Percentiles rank a stretch among this genome's conserved stretches.
Conservation (phyloP, 1,140 invertebrate genomes). For the Apocrypta bakeri region DNA sequence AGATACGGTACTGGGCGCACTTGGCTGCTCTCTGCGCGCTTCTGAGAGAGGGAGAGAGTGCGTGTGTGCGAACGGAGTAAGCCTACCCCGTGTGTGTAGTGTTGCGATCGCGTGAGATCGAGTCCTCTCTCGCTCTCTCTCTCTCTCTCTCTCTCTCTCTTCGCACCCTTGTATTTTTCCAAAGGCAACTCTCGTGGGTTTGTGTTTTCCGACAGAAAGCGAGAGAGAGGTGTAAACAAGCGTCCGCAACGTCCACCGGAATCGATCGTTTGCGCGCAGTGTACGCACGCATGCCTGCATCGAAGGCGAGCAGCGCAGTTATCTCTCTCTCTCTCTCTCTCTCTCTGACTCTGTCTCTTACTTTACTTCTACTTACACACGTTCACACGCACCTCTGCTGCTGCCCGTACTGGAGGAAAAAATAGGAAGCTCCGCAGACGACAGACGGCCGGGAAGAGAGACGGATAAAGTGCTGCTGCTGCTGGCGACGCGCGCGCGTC, state of each 20-base stretch:
- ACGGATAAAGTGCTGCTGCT: background rate
- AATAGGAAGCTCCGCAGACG: conserved; percentile 28
- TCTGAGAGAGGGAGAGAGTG: background rate
- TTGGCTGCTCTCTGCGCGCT: too few relatives aligned
- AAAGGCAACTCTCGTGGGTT: background rate
- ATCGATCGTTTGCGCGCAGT: background rate
- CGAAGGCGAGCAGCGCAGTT: background rate
- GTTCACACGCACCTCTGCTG: background rate
- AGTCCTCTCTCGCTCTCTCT: background rate
- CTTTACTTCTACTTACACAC: background rate
- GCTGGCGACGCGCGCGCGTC: conserved; percentile 13
- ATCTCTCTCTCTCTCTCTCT: background rate
- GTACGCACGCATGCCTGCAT: background rate
- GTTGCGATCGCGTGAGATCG: background rate
- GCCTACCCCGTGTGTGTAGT: background rate
- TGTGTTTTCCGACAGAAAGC: background rate
- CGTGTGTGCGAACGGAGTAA: background rate
- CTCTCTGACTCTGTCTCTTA: background rate
- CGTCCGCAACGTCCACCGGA: background rate
- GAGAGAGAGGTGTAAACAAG: background rate
- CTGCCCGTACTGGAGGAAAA: background rate
- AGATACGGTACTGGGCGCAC: background rate
- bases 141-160: too few relatives aligned
- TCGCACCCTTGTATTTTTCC: background rate
- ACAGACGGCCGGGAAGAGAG: conserved; percentile 20